Conservation (phyloP, 2,113 vertebrate species). For the Cyanoramphus novaezelandiae region DNA sequence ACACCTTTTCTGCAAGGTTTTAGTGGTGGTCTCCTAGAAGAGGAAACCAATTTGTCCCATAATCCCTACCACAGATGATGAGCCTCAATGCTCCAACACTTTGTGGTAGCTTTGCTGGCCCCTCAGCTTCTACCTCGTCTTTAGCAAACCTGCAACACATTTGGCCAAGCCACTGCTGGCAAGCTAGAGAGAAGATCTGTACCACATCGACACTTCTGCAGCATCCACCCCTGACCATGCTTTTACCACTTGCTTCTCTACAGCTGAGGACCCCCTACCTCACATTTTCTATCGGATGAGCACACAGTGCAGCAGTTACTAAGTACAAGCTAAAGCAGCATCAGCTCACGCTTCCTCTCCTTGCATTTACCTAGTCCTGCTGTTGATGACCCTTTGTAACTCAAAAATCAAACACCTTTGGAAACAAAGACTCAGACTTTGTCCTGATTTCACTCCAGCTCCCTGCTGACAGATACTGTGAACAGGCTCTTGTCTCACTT, state of each 20-base stretch:
- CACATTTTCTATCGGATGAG: accelerated
- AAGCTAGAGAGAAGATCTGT: neutral
- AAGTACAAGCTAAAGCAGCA: accelerated
- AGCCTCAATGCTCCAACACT: neutral
- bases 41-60: neutral
- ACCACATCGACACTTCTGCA: neutral
- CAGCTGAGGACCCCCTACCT: neutral
- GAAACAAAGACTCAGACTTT: neutral
- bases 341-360: neutral
- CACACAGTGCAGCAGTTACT: neutral
- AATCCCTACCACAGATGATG: neutral
- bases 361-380: neutral
- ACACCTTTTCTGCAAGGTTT: neutral
- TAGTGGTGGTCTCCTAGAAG: neutral
- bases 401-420: neutral
- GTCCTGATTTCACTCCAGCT: slow-evolving; percentile 1
- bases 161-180: neutral
- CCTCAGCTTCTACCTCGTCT: neutral
- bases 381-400: neutral
- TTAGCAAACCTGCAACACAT: neutral
- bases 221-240: accelerated
- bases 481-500: slow-evolving; percentile 31
- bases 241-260: neutral
- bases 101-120: neutral
- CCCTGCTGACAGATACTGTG: slow-evolving; percentile 11